Evolutionary conservation across 2,888 invertebrate genomes (phyloP).

Genomic region (Phoronis australis): DNA sequence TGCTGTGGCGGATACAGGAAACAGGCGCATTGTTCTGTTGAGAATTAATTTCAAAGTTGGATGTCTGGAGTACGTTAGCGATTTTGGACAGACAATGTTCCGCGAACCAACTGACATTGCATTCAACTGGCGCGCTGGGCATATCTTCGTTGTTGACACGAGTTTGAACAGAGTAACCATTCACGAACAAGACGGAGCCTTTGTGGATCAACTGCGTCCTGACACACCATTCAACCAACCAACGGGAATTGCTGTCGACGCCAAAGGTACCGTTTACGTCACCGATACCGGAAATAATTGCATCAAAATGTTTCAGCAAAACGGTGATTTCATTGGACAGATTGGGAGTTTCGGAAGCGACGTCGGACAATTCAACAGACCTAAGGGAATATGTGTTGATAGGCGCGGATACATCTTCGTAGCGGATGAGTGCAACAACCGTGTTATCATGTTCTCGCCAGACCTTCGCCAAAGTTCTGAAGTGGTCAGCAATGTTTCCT

Average conservation of each 20-base stretch:
- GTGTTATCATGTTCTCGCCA: conserved; percentile 3
- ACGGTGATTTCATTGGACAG: conserved; percentile 1
- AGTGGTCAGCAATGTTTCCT: neutral
- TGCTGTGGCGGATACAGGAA: conserved; percentile 4
- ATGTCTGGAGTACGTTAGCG: neutral
- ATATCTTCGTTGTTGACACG: conserved; percentile 2
- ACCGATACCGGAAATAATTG: conserved; percentile 2
- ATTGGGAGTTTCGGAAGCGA: neutral
- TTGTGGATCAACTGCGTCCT: neutral
- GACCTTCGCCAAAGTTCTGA: neutral
- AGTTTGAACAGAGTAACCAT: conserved; percentile 1
- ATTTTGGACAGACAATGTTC: conserved; percentile 3
- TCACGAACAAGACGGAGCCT: conserved; percentile 1
- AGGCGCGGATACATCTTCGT: conserved; percentile 3
- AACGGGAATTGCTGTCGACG: conserved; percentile 1
- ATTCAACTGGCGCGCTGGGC: conserved; percentile 1
- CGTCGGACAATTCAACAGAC: conserved; percentile 4
- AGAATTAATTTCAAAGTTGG: conserved; percentile 2
- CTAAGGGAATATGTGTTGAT: conserved; percentile 1
- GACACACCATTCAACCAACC: neutral
- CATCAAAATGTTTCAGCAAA: conserved; percentile 1
- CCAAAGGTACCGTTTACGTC: conserved; percentile 2
- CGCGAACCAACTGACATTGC: conserved; percentile 2
- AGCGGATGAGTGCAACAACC: conserved; percentile 4
- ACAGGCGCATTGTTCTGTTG: neutral